phyloP scores from a whole-genome alignment of 2,113 vertebrate genomes.

The Sclerurus mexicanus region DNA sequence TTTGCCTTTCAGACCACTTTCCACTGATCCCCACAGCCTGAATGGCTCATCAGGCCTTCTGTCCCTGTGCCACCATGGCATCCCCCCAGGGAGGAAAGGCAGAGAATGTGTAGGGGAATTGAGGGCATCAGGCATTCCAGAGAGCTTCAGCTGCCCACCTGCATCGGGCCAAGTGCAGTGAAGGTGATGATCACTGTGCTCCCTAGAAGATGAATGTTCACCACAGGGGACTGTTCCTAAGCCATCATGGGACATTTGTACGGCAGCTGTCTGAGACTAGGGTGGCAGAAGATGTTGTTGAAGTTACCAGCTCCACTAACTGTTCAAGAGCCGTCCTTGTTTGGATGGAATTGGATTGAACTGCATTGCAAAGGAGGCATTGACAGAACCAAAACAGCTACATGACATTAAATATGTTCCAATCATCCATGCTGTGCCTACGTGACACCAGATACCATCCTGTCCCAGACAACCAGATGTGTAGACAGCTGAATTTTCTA shows the following conservation, averaged over 20 bases:
- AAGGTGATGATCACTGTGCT: not conserved
- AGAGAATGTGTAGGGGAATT: not conserved
- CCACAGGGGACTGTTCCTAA: not conserved
- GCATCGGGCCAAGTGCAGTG: not conserved
- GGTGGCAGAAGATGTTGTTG: not conserved
- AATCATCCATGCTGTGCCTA: not conserved
- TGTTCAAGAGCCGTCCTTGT: not conserved
- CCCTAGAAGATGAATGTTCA: not conserved
- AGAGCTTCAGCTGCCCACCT: not conserved
- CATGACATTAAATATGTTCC: not conserved
- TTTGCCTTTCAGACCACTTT: not conserved
- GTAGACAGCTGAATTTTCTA: not conserved
- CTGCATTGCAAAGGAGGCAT: not conserved
- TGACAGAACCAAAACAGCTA: not conserved
- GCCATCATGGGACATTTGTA: not conserved
- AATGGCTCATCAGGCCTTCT: not conserved
- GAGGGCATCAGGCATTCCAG: not conserved
- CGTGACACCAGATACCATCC: not conserved
- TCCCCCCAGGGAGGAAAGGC: not conserved
- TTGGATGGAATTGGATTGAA: not conserved
- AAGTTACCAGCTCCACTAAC: not conserved
- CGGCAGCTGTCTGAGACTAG: not conserved
- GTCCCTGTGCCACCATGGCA: not conserved
- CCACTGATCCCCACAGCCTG: not conserved
- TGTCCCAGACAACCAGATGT: not conserved